Evolutionary conservation across 2,888 invertebrate genomes (phyloP), one percentile per base, ranked within the genome.

Genomic region (Ormyrus pomaceus): DNA sequence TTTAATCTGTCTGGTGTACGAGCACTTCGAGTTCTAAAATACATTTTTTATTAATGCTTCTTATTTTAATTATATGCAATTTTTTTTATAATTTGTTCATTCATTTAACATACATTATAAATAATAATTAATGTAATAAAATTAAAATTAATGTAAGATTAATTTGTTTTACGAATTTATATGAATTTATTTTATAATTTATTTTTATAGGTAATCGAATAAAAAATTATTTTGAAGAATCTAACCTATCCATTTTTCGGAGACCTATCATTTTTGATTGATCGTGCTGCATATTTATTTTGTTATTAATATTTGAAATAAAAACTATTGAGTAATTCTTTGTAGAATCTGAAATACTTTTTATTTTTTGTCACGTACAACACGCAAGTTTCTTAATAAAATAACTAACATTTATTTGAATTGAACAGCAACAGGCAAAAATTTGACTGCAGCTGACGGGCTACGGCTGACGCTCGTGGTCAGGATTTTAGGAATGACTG

Each of bases 201-300:
- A 70, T 55, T 11, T n/a, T 19, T 19, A 19, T 19, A 19, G 19
- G 19, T 19, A 19, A 19, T 19, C 1, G 2, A 19, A 19, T 19
- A 55, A 58, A 50, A 50, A 50, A 5, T 62, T 19, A 19, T 19
- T 19, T 19, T 19, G 19, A 19, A 19, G 10, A 50, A 48, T 61
- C 71, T 81, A 75, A 81, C 81, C 81, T 81, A n/a, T 75, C 64
- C 2, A n/a, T 46, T 78, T 72, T 78, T 11, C 62, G 75, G 10
- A 79, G 10, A 6, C 48, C 13, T 13, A 59, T 46, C 61, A 75
- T 58, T 76, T 81, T 81, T 10, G 75, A 68, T 51, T 69, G 73
- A 59, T 81, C 78, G 19, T 50, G 71, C 10, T 77, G 74, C 81
- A 81, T 81, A 5, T 55, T 69, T 50, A 46, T 34, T 62, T 45